phyloP scores from a whole-genome alignment of 2,888 invertebrate species.

The Eupithecia tripunctaria region DNA sequence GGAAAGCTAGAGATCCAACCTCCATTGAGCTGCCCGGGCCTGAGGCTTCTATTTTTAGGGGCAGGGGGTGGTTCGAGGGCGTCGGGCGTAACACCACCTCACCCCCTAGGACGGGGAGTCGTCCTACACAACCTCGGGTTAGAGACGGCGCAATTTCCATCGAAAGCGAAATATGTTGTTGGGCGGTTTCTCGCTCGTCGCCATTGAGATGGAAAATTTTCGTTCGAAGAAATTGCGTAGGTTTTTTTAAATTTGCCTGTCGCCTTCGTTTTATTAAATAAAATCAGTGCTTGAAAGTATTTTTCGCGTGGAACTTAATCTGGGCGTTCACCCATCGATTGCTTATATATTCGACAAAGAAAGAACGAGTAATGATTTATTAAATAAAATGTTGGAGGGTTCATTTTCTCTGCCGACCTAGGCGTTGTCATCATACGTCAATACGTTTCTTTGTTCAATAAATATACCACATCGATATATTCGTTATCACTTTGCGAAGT shows the following conservation, averaged over 20 bases:
- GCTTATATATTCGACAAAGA: background rate
- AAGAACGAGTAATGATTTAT: background rate
- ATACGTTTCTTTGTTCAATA: background rate
- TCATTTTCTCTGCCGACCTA: background rate
- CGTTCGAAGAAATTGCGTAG: constrained; percentile 49
- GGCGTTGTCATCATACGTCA: background rate
- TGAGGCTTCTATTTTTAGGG: constrained; percentile 78
- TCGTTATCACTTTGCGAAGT: background rate
- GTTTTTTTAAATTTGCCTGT: constrained; percentile 42
- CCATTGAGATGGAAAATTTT: constrained; percentile 58
- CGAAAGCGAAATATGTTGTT: constrained; percentile 60
- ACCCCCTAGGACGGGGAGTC: constrained; percentile 14
- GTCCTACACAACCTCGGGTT: constrained; percentile 50
- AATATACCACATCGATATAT: background rate
- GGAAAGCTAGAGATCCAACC: constrained; percentile 50
- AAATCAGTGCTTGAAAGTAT: background rate
- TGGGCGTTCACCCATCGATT: background rate
- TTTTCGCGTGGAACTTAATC: background rate
- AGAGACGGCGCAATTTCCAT: constrained; percentile 57
- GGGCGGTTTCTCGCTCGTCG: constrained; percentile 54
- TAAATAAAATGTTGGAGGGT: background rate
- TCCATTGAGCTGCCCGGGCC: constrained; percentile 80
- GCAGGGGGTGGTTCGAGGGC: constrained; percentile 55
- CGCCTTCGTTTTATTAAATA: constrained; percentile 23
- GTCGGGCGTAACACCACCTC: constrained; percentile 62